A percentile compares a stretch with the other conserved stretches of the same genome.
phyloP scores from a whole-genome alignment of 2,797 vertebrate genomes.

The Muscicapa striata region DNA sequence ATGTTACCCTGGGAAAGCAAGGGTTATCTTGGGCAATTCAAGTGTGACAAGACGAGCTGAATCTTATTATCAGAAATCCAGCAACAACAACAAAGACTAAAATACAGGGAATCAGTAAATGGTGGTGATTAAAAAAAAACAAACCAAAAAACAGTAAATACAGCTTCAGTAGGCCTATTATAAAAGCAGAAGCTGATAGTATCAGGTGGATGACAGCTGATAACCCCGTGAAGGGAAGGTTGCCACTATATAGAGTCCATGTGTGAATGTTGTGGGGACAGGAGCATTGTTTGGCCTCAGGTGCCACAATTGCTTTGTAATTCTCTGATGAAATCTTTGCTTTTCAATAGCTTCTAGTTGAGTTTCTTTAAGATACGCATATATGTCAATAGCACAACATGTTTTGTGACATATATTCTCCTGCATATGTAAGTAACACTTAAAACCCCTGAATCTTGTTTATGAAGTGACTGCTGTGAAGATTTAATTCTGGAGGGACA shows the following conservation, averaged over 20 bases:
- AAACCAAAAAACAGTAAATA: background rate
- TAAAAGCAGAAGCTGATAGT: background rate
- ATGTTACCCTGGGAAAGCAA: background rate
- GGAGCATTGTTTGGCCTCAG: background rate
- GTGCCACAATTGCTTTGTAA: background rate
- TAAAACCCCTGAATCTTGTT: background rate
- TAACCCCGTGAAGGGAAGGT: background rate
- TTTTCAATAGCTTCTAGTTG: background rate
- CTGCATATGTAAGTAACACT: background rate
- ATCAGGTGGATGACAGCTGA: background rate
- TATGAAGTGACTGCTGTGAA: background rate
- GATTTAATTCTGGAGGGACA: background rate
- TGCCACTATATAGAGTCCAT: background rate
- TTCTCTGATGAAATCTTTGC: background rate
- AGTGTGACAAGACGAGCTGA: background rate
- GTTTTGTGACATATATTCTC: conserved; percentile 32
- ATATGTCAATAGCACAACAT: background rate
- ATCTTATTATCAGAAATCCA: background rate
- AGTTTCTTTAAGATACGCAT: background rate
- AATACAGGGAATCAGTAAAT: background rate
- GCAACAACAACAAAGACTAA: background rate
- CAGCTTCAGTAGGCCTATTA: background rate
- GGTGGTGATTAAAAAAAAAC: background rate
- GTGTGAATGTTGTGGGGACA: background rate
- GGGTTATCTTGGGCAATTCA: background rate